Base-by-base conservation (phyloP, 2,113 vertebrate genomes). In the Gopherus evgoodei region DNA sequence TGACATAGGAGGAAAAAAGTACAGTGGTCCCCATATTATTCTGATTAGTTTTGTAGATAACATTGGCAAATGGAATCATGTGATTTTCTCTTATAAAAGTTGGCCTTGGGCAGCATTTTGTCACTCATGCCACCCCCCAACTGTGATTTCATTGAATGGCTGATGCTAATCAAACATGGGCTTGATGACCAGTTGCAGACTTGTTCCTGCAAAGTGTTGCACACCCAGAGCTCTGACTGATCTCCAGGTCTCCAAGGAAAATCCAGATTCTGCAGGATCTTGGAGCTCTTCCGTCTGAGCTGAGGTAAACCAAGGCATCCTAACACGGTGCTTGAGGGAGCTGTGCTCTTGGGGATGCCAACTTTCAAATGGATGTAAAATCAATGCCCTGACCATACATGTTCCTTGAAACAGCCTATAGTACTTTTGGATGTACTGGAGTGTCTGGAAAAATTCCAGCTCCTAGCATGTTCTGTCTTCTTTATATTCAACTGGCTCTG, bases 211-310 rank as follows among this genome's bases (percentile, higher is more conserved):
- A 69, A 69, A n/a, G 35, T n/a, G 16, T n/a, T 38, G 4, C 5
- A 5, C 17, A 22, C 35, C 65, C n/a, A 11, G 9, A 38, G 65
- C 35, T 17, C 65, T 72, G n/a, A 38, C 65, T 72, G 65, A n/a
- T 38, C 65, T 35, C 38, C 14, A 81, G 50, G 54, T 72, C 65
- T 93, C 47, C 24, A 57, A 85, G 86, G 81, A 57, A 88, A 86
- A 81, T 22, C n/a, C 49, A 76, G 87, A 52, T 52, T 79, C 56
- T 1, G 0, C 69, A 72, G 62, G 90, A 84, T 76, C 42, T 38
- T 49, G 21, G 83, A 93, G 35, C 8, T 75, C 62, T 53, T 88
- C 84, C 29, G 80, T n/a, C 35, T 87, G 88, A 87, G 47, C 47
- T 85, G 52, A 47, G 82, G 12, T 11, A 13, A 10, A 53, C 27